Conservation (phyloP, 2,797 vertebrate species). For the Siniperca undulata region DNA sequence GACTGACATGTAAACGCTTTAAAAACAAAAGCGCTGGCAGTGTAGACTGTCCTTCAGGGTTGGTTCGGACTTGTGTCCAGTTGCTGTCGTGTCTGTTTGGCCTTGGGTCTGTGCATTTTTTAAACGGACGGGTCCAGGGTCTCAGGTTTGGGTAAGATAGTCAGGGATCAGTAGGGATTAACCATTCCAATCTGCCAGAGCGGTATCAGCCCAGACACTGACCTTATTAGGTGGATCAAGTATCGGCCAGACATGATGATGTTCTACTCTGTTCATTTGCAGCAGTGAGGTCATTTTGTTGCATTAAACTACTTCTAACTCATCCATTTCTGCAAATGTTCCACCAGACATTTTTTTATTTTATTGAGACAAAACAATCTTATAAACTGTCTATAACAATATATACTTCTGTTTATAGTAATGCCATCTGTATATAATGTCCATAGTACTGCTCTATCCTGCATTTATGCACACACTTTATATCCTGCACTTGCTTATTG, state of each 20-base stretch:
- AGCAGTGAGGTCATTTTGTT: neutral
- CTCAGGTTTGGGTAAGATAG: neutral
- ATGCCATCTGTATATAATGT: too few relatives aligned
- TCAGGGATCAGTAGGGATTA: neutral
- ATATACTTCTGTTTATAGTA: too few relatives aligned
- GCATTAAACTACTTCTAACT: neutral
- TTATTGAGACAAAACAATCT: too few relatives aligned
- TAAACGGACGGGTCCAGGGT: neutral
- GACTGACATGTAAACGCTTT: neutral
- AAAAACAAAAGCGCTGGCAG: neutral
- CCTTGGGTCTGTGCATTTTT: neutral
- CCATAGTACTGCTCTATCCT: too few relatives aligned
- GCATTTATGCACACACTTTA: too few relatives aligned
- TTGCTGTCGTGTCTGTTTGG: neutral
- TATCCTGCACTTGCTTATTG: too few relatives aligned
- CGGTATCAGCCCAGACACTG: neutral
- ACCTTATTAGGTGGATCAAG: neutral
- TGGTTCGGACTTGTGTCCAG: neutral
- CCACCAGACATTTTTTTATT: too few relatives aligned
- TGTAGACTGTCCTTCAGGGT: too few relatives aligned
- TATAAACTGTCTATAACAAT: too few relatives aligned
- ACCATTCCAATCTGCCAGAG: neutral
- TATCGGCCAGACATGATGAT: neutral
- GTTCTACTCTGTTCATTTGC: neutral
- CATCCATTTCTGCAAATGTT: neutral